phyloP scores from a whole-genome alignment of 2,797 vertebrate species.

The Champsocephalus gunnari region DNA sequence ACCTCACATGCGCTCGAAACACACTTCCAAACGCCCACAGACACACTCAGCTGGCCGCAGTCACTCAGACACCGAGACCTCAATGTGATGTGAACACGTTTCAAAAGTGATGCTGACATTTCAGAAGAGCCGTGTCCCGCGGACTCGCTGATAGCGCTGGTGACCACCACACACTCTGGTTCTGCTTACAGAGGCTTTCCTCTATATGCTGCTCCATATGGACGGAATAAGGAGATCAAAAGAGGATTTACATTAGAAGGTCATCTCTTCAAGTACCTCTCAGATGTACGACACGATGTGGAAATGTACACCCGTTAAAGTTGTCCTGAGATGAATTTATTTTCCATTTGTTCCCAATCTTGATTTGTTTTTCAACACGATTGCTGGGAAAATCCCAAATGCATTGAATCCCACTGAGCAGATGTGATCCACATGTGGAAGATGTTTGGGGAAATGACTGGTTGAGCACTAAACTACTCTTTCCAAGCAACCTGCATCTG shows the following conservation, averaged over 20 bases:
- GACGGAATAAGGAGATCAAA: conserved; percentile 11
- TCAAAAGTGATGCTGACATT: conserved; percentile 48
- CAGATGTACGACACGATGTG: conserved; percentile 3
- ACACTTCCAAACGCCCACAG: conserved; percentile 72
- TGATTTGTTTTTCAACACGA: conserved; percentile 28
- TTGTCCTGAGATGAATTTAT: conserved; percentile 27
- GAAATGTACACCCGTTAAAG: conserved; percentile 17
- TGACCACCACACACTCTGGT: conserved; percentile 47
- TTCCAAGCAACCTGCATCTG: conserved; percentile 48
- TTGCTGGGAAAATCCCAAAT: conserved; percentile 34
- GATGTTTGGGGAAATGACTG: conserved; percentile 40
- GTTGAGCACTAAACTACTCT: conserved; percentile 29
- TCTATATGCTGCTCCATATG: conserved; percentile 16
- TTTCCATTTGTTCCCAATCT: conserved; percentile 35
- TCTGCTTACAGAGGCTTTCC: conserved; percentile 39
- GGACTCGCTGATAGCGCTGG: conserved; percentile 40
- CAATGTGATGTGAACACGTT: conserved; percentile 57
- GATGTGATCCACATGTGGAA: conserved; percentile 62
- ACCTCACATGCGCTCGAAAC: conserved; percentile 55
- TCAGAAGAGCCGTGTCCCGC: conserved; percentile 38
- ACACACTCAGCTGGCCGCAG: conserved; percentile 60
- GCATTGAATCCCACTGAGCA: conserved; percentile 43
- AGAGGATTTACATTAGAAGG: conserved; percentile 22
- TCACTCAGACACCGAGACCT: conserved; percentile 53
- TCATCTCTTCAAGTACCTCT: conserved; percentile 12